These are phyloP conservation scores for Coregonus clupeaformis DNA, from an alignment of 2,113 vertebrate species.

Conservation along the genomic window DNA sequence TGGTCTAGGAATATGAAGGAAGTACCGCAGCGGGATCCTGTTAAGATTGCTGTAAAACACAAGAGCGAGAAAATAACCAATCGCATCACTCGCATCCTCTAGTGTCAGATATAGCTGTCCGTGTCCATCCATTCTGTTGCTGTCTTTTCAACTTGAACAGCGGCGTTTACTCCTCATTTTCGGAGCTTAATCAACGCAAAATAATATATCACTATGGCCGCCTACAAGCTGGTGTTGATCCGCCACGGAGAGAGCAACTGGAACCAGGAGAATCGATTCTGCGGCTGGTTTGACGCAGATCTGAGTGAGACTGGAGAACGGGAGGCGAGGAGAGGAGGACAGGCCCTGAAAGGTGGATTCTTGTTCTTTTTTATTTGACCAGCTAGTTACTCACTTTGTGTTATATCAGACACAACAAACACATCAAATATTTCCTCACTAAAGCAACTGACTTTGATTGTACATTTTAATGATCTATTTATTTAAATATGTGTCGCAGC, in stretches of 20 bases:
- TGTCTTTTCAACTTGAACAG: background rate
- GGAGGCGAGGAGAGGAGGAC: constrained; percentile 85
- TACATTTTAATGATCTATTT: too few relatives aligned
- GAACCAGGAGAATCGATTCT: constrained; percentile 95
- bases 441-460: too few relatives aligned
- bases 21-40: background rate
- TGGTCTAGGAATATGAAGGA: constrained; percentile 31
- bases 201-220: constrained; percentile 74
- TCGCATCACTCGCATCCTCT: constrained; percentile 10
- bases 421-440: too few relatives aligned
- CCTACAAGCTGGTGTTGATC: constrained; percentile 86
- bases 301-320: constrained; percentile 85
- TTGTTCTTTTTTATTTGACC: background rate
- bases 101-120: background rate
- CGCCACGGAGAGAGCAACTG: constrained; percentile 92
- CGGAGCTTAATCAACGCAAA: background rate
- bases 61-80: constrained; percentile 24
- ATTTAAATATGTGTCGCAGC: too few relatives aligned
- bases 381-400: background rate
- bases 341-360: constrained; percentile 84
- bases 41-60: constrained; percentile 21
- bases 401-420: too few relatives aligned
- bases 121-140: background rate
- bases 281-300: constrained; percentile 93
- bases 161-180: background rate